These are phyloP conservation scores for Apocheima hispidaria DNA, from an alignment of 2,888 invertebrate species.

Conservation along the genomic window DNA sequence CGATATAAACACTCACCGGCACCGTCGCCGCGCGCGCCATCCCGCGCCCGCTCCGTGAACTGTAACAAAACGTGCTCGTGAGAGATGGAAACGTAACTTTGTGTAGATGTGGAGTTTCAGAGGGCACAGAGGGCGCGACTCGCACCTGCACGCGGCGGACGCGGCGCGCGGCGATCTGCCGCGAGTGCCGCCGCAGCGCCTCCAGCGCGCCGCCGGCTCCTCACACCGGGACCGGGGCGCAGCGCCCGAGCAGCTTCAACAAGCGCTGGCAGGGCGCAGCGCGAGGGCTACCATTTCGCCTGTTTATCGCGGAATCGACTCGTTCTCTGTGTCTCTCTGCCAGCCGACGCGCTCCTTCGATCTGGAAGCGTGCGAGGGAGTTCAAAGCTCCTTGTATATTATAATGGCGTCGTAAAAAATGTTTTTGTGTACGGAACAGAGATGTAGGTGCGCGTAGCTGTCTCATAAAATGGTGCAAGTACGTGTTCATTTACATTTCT, in stretches of 20 bases:
- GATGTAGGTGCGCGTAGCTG: conserved; percentile 38
- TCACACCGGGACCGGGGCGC: neutral
- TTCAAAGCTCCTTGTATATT: conserved; percentile 62
- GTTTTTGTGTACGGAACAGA: conserved; percentile 45
- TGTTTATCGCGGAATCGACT: conserved; percentile 5
- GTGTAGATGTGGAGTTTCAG: conserved; percentile 40
- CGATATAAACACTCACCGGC: conserved; percentile 70
- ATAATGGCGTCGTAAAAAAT: conserved; percentile 64
- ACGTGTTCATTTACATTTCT: conserved; percentile 44
- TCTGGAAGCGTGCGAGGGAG: conserved; percentile 49
- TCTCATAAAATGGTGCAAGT: conserved; percentile 48
- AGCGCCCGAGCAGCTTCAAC: neutral
- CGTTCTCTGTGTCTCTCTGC: too few species aligned
- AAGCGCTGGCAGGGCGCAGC: neutral
- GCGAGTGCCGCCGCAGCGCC: conserved; percentile 93
- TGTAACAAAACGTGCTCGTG: conserved; percentile 64
- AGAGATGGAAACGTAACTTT: conserved; percentile 27
- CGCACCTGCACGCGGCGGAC: conserved; percentile 93
- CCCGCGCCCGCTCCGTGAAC: conserved; percentile 80
- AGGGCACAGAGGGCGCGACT: conserved; percentile 55
- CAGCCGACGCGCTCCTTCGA: conserved; percentile 16
- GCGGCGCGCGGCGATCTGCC: conserved; percentile 93
- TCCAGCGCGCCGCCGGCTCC: conserved; percentile 81
- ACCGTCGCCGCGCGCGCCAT: conserved; percentile 76
- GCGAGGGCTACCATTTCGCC: conserved; percentile 1